These are phyloP conservation scores for Laspeyria flexula DNA, from an alignment of 2,888 invertebrate species.

Conservation along the genomic window DNA sequence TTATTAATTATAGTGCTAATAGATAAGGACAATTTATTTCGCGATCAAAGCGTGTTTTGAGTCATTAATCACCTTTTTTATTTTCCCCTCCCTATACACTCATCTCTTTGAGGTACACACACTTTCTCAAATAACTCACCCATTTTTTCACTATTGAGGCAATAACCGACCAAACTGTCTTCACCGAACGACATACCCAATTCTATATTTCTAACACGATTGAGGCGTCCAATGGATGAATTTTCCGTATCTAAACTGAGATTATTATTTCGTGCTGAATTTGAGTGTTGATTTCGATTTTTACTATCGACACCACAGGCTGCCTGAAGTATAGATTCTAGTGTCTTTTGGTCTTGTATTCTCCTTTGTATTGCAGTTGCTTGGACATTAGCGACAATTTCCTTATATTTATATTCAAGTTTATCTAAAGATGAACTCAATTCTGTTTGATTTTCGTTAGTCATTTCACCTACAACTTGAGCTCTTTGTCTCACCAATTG, in stretches of 20 bases:
- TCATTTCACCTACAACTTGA: conserved; percentile 66
- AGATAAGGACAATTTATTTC: too few species aligned
- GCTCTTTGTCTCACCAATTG: conserved; percentile 72
- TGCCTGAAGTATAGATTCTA: conserved; percentile 71
- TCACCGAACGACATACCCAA: conserved; percentile 59
- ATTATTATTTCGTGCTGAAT: conserved; percentile 54
- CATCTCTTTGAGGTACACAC: conserved; percentile 74
- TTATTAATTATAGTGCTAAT: too few species aligned
- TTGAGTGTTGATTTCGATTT: conserved; percentile 52
- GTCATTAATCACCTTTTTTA: too few species aligned
- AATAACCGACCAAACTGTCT: conserved; percentile 62
- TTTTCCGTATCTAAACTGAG: conserved; percentile 59
- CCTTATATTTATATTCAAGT: conserved; percentile 75
- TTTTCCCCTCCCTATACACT: conserved; percentile 51
- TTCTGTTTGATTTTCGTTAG: conserved; percentile 69
- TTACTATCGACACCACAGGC: conserved; percentile 55
- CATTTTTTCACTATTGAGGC: conserved; percentile 68
- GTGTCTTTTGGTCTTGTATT: conserved; percentile 72
- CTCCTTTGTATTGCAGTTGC: conserved; percentile 75
- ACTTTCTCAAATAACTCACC: conserved; percentile 72
- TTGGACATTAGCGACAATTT: conserved; percentile 76
- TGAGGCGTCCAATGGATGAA: conserved; percentile 53
- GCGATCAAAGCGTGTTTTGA: too few species aligned
- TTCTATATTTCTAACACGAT: conserved; percentile 56
- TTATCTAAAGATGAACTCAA: conserved; percentile 65